Percentiles rank a stretch among this genome's conserved stretches.
Conservation (phyloP, 2,888 invertebrate species). For the Thera britannica region DNA sequence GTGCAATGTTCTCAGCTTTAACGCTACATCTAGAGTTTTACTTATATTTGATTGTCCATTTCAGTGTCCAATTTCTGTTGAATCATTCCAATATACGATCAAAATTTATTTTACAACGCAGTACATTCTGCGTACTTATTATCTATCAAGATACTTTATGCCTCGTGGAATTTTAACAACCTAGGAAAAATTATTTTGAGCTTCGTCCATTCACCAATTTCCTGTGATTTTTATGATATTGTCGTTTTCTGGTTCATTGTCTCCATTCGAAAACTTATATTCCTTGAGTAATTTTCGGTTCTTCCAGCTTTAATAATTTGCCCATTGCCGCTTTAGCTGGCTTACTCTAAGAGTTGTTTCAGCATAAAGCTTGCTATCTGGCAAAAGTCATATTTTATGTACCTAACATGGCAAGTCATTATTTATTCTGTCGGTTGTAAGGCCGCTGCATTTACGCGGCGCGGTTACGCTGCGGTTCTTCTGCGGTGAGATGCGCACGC, state of each 20-base stretch:
- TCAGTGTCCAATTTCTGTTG: slow-evolving; percentile 56
- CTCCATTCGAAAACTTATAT: too few species aligned
- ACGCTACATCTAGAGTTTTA: slow-evolving; percentile 54
- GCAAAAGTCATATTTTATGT: slow-evolving; percentile 51
- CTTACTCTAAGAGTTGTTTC: slow-evolving; percentile 24
- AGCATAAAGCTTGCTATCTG: slow-evolving; percentile 31
- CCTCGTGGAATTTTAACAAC: too few species aligned
- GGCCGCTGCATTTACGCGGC: slow-evolving; percentile 35
- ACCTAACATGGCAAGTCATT: slow-evolving; percentile 55
- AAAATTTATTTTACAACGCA: neutral
- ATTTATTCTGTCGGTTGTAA: slow-evolving; percentile 48
- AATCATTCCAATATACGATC: slow-evolving; percentile 31
- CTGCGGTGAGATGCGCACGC: slow-evolving; percentile 59
- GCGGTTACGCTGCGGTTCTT: slow-evolving; percentile 31
- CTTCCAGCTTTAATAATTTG: too few species aligned
- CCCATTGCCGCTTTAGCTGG: too few species aligned
- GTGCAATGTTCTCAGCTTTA: slow-evolving; percentile 50
- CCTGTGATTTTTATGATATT: too few species aligned
- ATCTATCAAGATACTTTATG: too few species aligned
- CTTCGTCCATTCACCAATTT: too few species aligned
- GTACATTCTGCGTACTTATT: too few species aligned
- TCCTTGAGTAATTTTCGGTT: too few species aligned
- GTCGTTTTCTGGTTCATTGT: too few species aligned
- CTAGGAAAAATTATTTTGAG: too few species aligned
- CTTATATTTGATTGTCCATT: slow-evolving; percentile 59